phyloP scores from a whole-genome alignment of 2,888 invertebrate genomes.

The Bombyx huttoni region DNA sequence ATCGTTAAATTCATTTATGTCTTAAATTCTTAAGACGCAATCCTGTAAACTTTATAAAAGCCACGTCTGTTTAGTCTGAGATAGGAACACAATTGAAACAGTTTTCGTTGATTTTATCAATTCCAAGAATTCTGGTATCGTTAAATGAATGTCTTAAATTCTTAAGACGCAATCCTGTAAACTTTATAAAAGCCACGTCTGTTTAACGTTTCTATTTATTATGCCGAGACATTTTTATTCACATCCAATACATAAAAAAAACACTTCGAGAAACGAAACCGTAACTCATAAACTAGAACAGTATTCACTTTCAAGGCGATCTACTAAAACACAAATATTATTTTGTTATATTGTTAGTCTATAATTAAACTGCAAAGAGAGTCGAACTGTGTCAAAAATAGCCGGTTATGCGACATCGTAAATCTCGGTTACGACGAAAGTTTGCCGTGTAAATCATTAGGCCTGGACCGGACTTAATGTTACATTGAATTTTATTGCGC shows the following conservation, averaged over 20 bases:
- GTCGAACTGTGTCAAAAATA: constrained; percentile 59
- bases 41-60: constrained; percentile 1
- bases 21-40: not conserved
- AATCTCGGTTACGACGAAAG: constrained; percentile 58
- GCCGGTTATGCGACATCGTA: constrained; percentile 55
- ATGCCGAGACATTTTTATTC: constrained; percentile 9
- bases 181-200: constrained; percentile 1
- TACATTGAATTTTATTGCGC: constrained; percentile 56
- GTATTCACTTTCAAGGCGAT: constrained; percentile 42
- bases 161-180: not conserved
- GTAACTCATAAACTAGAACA: constrained; percentile 26
- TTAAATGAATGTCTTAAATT: not conserved
- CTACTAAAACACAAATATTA: constrained; percentile 42
- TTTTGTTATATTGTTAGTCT: constrained; percentile 57
- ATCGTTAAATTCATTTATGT: no score
- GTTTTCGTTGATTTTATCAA: no score
- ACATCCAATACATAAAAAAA: constrained; percentile 10
- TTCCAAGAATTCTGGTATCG: not conserved
- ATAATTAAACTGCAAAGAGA: constrained; percentile 64
- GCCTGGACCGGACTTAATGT: constrained; percentile 40
- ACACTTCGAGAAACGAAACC: constrained; percentile 10
- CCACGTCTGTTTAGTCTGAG: not conserved
- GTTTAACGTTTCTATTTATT: constrained; percentile 2
- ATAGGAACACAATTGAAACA: no score
- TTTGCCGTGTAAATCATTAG: constrained; percentile 53